These are phyloP conservation scores for Lucinisca nassula DNA, from an alignment of 2,888 invertebrate genomes.

Conservation along the genomic window DNA sequence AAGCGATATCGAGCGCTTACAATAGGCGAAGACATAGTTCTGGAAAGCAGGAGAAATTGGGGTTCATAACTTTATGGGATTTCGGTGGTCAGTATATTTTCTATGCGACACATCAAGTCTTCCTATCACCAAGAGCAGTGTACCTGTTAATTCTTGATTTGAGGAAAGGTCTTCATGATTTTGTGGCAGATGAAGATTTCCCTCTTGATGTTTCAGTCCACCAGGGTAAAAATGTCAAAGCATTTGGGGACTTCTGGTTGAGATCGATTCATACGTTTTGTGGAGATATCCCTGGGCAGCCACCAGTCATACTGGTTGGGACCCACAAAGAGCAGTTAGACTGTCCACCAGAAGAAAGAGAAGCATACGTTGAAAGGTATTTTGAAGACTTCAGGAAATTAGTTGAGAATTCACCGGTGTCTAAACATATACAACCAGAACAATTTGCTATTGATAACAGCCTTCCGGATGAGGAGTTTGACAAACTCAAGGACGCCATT, in stretches of 20 bases:
- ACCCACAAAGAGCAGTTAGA: constrained; percentile 54
- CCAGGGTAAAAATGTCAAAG: constrained; percentile 55
- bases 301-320: constrained; percentile 65
- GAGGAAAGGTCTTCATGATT: constrained; percentile 54
- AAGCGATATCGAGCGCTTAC: constrained; percentile 53
- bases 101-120: constrained; percentile 68
- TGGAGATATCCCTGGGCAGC: constrained; percentile 62
- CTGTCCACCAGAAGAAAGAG: constrained; percentile 30
- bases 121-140: constrained; percentile 57
- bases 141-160: constrained; percentile 61
- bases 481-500: constrained; percentile 52
- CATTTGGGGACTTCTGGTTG: constrained; percentile 65
- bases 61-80: constrained; percentile 66
- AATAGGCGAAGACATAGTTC: constrained; percentile 33
- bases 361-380: constrained; percentile 45
- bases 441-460: constrained; percentile 64
- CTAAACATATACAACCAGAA: constrained; percentile 61
- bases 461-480: constrained; percentile 41
- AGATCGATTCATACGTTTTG: constrained; percentile 66
- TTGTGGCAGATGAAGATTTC: constrained; percentile 63
- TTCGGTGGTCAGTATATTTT: constrained; percentile 70
- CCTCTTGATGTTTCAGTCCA: constrained; percentile 51
- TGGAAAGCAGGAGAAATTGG: constrained; percentile 33
- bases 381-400: constrained; percentile 60
- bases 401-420: constrained; percentile 58